A percentile compares a stretch with the other conserved stretches of the same genome.
Evolutionary conservation across 2,113 vertebrate genomes (phyloP).

Genomic region (Urocitellus parryii): DNA sequence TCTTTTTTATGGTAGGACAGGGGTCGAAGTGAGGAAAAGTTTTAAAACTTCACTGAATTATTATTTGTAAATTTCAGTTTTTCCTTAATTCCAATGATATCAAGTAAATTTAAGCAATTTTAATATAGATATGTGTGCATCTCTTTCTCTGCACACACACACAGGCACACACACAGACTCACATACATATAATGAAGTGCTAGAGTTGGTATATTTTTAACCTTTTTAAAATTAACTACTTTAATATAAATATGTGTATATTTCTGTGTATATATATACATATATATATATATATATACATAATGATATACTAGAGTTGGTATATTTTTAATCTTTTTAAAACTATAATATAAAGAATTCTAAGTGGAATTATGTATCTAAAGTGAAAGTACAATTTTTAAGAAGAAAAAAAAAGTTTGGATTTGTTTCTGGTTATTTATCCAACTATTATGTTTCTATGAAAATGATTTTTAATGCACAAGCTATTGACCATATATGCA

Average conservation of each 20-base stretch:
- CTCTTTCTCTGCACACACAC: not conserved
- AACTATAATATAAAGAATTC: not conserved
- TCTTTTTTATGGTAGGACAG: not conserved
- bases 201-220: not conserved
- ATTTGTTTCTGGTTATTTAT: conserved; percentile 4
- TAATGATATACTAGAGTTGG: not conserved
- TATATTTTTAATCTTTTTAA: not conserved
- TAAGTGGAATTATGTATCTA: not conserved
- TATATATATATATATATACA: too few species aligned
- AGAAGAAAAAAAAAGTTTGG: conserved; percentile 35
- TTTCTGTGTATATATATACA: not conserved
- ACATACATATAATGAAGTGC: not conserved
- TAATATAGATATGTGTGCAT: not conserved
- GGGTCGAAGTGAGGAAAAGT: not conserved
- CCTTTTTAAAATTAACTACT: not conserved
- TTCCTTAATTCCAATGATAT: not conserved
- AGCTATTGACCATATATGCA: not conserved
- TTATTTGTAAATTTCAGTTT: not conserved
- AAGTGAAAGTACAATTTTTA: conserved; percentile 31
- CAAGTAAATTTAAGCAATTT: conserved; percentile 1
- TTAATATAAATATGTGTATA: too few species aligned
- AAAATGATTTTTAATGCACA: conserved; percentile 48
- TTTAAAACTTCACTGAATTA: not conserved
- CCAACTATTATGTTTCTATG: not conserved
- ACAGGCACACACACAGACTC: not conserved